Evolutionary conservation across 2,113 vertebrate species (phyloP).

Genomic region (Heptranchias perlo): DNA sequence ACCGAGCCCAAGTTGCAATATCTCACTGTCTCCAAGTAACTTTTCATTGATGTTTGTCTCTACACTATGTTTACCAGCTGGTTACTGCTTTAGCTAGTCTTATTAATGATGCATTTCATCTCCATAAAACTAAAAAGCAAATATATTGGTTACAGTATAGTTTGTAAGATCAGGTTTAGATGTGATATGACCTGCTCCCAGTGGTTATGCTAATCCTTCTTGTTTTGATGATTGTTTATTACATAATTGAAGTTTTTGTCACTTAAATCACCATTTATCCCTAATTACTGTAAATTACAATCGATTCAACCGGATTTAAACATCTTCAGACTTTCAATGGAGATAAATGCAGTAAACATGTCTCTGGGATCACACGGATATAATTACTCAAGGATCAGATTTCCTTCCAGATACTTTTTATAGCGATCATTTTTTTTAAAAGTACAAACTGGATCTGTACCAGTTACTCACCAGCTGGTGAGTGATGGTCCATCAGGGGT

Average conservation of each 20-base stretch:
- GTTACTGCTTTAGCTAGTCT: too few relatives aligned
- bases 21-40: too few relatives aligned
- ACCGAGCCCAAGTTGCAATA: too few relatives aligned
- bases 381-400: not conserved
- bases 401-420: not conserved
- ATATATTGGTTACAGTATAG: not conserved
- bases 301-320: not conserved
- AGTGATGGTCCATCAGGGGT: not conserved
- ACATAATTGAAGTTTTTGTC: not conserved
- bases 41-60: too few relatives aligned
- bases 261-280: not conserved
- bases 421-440: not conserved
- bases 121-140: not conserved
- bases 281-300: not conserved
- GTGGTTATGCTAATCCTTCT: not conserved
- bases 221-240: slow-evolving; percentile 3
- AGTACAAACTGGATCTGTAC: not conserved
- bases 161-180: too few relatives aligned
- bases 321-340: not conserved
- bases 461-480: not conserved
- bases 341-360: not conserved
- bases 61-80: too few relatives aligned
- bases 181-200: not conserved
- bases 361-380: not conserved
- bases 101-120: too few relatives aligned